Percentiles rank a stretch among this genome's conserved stretches.
phyloP scores from a whole-genome alignment of 2,113 vertebrate species.

The Gnathonemus longibarbis region DNA sequence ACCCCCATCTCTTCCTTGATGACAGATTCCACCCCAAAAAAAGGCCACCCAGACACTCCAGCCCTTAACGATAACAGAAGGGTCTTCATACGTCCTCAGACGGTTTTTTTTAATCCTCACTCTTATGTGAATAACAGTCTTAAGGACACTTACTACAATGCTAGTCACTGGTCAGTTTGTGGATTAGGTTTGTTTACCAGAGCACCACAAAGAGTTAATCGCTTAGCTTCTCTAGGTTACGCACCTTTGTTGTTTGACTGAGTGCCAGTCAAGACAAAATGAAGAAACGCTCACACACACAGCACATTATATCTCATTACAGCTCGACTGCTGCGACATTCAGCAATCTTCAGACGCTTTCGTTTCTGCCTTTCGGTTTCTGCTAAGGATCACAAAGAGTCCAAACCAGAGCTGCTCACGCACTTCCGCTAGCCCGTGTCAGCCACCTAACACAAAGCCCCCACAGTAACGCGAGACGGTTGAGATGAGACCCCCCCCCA shows the following conservation, averaged over 20 bases:
- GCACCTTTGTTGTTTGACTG: background rate
- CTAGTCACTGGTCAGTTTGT: background rate
- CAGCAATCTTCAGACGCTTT: background rate
- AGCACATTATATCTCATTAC: background rate
- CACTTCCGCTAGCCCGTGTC: background rate
- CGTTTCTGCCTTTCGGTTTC: background rate
- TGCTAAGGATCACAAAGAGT: background rate
- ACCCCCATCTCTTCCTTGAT: background rate
- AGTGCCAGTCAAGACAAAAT: background rate
- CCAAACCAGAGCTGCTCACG: background rate
- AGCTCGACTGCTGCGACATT: background rate
- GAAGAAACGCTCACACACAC: background rate
- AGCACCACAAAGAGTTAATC: background rate
- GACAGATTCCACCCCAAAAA: background rate
- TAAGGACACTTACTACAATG: background rate
- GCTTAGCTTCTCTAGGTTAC: background rate
- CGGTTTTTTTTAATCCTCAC: background rate
- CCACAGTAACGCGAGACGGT: background rate
- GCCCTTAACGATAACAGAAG: background rate
- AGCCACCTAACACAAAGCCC: background rate
- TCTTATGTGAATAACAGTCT: background rate
- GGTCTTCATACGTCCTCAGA: background rate
- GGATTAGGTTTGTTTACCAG: background rate
- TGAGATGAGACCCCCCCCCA: background rate
- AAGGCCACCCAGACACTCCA: background rate